These are phyloP conservation scores for Temnothorax unifasciatus DNA, from an alignment of 2,888 invertebrate genomes.

Conservation along the genomic window DNA sequence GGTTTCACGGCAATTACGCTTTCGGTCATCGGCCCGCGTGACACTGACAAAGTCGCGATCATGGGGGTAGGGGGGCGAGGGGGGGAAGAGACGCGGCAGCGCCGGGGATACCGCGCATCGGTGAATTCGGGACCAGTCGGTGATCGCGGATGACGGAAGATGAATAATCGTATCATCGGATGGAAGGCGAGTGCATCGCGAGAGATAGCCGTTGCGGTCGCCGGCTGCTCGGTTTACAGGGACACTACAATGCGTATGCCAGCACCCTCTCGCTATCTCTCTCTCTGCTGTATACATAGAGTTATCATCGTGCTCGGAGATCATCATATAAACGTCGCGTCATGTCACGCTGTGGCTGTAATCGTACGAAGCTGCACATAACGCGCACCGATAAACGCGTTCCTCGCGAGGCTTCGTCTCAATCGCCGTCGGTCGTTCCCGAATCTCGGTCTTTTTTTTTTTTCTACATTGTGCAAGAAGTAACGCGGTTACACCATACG, in stretches of 20 bases:
- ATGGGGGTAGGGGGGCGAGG: background rate
- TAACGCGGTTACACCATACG: no score
- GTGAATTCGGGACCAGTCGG: conserved; percentile 44
- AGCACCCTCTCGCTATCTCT: background rate
- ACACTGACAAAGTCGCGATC: conserved; percentile 60
- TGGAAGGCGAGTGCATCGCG: conserved; percentile 46
- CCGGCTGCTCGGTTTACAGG: conserved; percentile 7
- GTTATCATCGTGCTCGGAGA: conserved; percentile 29
- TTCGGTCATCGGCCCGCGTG: conserved; percentile 56
- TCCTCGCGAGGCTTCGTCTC: background rate
- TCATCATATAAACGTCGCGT: conserved; percentile 22
- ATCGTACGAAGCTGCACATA: background rate
- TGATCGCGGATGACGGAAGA: conserved; percentile 48
- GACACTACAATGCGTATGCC: conserved; percentile 24
- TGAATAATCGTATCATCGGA: conserved; percentile 55
- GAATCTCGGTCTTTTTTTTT: background rate
- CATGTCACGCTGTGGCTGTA: conserved; percentile 1
- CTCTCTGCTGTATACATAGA: background rate
- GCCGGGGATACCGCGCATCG: background rate
- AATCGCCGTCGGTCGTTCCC: background rate
- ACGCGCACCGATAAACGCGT: background rate
- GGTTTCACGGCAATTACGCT: conserved; percentile 80
- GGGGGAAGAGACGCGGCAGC: no score
- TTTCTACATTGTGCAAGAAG: background rate
- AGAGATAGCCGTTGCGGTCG: conserved; percentile 38